A percentile compares a stretch with the other conserved stretches of the same genome.
Evolutionary conservation across 2,113 vertebrate species (phyloP).

Genomic region (Callipepla squamata): DNA sequence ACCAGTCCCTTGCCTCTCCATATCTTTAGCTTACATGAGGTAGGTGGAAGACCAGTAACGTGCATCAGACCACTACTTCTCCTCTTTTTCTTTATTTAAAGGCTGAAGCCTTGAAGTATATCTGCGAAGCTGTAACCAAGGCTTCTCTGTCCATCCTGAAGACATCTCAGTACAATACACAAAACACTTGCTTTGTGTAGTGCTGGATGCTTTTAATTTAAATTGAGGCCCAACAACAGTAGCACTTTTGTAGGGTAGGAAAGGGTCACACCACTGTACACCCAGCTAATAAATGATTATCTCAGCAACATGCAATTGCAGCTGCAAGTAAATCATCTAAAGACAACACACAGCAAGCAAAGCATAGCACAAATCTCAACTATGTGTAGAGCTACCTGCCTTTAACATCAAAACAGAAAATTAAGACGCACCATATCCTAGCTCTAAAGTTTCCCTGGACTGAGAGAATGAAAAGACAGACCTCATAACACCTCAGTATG

Average conservation of each 20-base stretch:
- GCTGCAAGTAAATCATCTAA: background rate
- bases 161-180: conserved; percentile 38
- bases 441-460: background rate
- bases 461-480: background rate
- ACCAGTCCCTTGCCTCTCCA: background rate
- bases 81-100: background rate
- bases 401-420: background rate
- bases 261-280: conserved; percentile 17
- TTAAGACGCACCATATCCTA: background rate
- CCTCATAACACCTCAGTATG: background rate
- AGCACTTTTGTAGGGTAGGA: conserved; percentile 23
- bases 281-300: background rate
- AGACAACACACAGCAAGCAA: background rate
- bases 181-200: conserved; percentile 59
- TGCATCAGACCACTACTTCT: background rate
- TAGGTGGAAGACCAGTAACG: background rate
- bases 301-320: background rate
- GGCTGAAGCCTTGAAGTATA: background rate
- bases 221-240: conserved; percentile 36
- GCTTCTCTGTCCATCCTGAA: conserved; percentile 41
- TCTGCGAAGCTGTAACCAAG: background rate
- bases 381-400: background rate
- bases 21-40: background rate
- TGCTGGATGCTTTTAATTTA: conserved; percentile 29
- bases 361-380: background rate